phyloP scores from a whole-genome alignment of 2,113 vertebrate species.

The Centropristis striata region DNA sequence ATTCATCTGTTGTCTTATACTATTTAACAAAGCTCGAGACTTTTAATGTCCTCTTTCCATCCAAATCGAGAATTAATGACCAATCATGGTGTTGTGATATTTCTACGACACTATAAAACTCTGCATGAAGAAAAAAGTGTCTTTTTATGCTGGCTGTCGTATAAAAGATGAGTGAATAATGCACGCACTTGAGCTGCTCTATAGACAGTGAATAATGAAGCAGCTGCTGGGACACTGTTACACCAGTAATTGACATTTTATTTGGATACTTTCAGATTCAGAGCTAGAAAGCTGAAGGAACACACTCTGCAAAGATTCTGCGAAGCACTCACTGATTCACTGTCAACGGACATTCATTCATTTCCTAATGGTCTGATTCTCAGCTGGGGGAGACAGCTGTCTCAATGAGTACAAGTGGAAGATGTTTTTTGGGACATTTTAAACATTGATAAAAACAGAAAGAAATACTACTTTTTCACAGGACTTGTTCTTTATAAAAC shows the following conservation, averaged over 20 bases:
- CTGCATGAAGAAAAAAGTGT: background rate
- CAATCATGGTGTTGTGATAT: background rate
- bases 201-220: background rate
- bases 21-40: background rate
- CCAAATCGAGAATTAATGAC: background rate
- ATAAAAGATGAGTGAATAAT: background rate
- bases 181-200: too few relatives aligned
- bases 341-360: background rate
- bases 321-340: background rate
- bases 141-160: background rate
- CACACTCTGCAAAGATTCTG: background rate
- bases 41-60: background rate
- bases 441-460: too few relatives aligned
- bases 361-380: background rate
- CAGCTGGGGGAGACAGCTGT: background rate
- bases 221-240: background rate
- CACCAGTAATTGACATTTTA: background rate
- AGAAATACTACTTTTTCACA: too few relatives aligned
- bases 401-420: background rate
- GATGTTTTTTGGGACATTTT: too few relatives aligned
- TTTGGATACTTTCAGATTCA: slow-evolving; percentile 1
- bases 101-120: background rate
- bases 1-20: background rate
- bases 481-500: too few relatives aligned
- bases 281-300: background rate